Percentiles rank a stretch among this genome's conserved stretches.
Conservation (phyloP, 2,888 invertebrate species). For the Philopedon plagiatum region DNA sequence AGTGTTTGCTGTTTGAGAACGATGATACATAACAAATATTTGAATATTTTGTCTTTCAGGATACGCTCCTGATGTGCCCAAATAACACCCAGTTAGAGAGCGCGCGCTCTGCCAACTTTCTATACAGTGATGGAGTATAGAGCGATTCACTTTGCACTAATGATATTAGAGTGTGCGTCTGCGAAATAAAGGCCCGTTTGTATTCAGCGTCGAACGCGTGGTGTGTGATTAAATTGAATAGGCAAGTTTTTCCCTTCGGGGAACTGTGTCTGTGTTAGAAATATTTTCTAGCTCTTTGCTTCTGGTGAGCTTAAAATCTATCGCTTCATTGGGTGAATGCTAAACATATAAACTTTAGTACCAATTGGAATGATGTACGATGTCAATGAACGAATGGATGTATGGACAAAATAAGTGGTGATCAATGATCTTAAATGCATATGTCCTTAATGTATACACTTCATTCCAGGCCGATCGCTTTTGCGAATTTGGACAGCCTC, state of each 20-base stretch:
- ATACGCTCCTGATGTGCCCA: neutral
- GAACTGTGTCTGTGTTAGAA: neutral
- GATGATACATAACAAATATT: too few relatives aligned
- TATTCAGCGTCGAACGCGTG: neutral
- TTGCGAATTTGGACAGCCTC: too few relatives aligned
- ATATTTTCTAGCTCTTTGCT: neutral
- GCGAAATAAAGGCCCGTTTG: constrained; percentile 26
- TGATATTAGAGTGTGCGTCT: constrained; percentile 31
- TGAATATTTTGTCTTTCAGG: too few relatives aligned
- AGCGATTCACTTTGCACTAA: constrained; percentile 33
- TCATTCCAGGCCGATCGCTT: too few relatives aligned
- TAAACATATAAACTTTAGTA: too few relatives aligned
- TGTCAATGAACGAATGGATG: too few relatives aligned
- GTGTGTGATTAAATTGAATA: constrained; percentile 25
- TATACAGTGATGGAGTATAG: constrained; percentile 24
- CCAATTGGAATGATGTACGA: too few relatives aligned
- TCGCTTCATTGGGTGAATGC: too few relatives aligned
- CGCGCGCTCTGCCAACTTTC: constrained; percentile 10
- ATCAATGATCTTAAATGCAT: too few relatives aligned
- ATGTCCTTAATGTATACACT: too few relatives aligned
- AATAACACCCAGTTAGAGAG: neutral
- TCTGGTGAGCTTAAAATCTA: neutral
- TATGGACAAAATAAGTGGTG: too few relatives aligned
- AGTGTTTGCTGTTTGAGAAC: too few relatives aligned
- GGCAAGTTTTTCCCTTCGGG: neutral